These are phyloP conservation scores for Pararge aegeria DNA, from an alignment of 1,140 invertebrate species.

Conservation along the genomic window DNA sequence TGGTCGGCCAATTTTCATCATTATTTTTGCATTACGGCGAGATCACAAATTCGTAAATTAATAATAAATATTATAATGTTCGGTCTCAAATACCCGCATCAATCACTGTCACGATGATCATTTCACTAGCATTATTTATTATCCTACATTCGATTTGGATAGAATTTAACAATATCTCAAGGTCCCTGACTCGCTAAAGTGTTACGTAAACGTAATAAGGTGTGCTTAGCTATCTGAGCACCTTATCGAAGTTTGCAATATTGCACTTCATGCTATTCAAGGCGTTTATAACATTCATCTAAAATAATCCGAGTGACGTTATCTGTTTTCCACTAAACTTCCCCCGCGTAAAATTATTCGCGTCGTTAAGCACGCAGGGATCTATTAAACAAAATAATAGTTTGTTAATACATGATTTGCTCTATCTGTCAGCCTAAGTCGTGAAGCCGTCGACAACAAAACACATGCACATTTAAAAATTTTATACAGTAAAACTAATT, in stretches of 20 bases:
- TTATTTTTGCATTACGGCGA: background rate
- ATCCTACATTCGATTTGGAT: constrained; percentile 22
- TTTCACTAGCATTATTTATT: constrained; percentile 4
- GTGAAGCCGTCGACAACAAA: too few relatives aligned
- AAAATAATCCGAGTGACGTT: background rate
- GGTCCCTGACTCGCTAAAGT: constrained; percentile 49
- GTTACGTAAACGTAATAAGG: constrained; percentile 53
- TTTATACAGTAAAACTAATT: too few relatives aligned
- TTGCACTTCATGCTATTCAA: constrained; percentile 14
- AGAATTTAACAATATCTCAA: constrained; percentile 34
- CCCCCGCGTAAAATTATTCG: too few relatives aligned
- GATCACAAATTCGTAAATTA: constrained; percentile 3
- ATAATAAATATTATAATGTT: background rate
- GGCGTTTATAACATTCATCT: background rate
- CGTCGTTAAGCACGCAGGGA: too few relatives aligned
- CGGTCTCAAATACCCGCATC: background rate
- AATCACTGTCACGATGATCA: constrained; percentile 12
- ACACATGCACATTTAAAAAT: too few relatives aligned
- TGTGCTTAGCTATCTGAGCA: constrained; percentile 29
- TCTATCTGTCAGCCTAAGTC: too few relatives aligned
- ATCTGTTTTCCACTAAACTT: background rate
- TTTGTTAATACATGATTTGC: too few relatives aligned
- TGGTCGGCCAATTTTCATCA: background rate
- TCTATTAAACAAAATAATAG: too few relatives aligned
- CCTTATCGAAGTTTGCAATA: constrained; percentile 36